These are phyloP conservation scores for Callopanchax toddi DNA, from an alignment of 2,113 vertebrate genomes.

Conservation along the genomic window DNA sequence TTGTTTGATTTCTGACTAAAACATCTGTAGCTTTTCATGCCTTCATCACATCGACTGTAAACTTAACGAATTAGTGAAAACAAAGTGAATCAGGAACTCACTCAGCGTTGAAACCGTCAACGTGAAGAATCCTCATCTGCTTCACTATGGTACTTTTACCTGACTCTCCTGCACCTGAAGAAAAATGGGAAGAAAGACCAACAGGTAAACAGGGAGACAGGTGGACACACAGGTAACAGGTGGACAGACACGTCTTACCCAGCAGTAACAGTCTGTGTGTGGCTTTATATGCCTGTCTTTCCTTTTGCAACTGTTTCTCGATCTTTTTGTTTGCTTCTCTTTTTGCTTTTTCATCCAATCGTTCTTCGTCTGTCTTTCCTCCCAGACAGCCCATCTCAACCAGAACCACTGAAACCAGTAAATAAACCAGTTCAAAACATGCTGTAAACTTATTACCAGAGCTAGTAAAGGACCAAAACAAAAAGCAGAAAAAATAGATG, in stretches of 20 bases:
- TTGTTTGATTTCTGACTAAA: no score
- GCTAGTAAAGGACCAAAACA: no score
- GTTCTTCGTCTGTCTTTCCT: slow-evolving; percentile 71
- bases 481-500: no score
- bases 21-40: no score
- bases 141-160: slow-evolving; percentile 99
- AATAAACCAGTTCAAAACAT: not conserved
- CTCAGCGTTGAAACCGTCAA: slow-evolving; percentile 98
- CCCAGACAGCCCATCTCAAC: slow-evolving; percentile 74
- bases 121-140: slow-evolving; percentile 98
- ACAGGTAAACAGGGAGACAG: not conserved
- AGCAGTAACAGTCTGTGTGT: slow-evolving; percentile 89
- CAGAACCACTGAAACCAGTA: slow-evolving; percentile 26
- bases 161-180: slow-evolving; percentile 93
- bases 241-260: slow-evolving; percentile 74
- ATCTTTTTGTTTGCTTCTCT: slow-evolving; percentile 75
- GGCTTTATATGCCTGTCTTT: slow-evolving; percentile 85
- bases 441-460: no score
- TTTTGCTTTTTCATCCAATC: slow-evolving; percentile 69
- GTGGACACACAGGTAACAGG: slow-evolving; percentile 5
- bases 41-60: not conserved
- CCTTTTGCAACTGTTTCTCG: slow-evolving; percentile 77
- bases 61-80: no score
- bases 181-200: not conserved
- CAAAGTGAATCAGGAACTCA: slow-evolving; percentile 79